Conservation (phyloP, 53 echinoderm and acorn worm species). For the Hippasteria phrygiana region DNA sequence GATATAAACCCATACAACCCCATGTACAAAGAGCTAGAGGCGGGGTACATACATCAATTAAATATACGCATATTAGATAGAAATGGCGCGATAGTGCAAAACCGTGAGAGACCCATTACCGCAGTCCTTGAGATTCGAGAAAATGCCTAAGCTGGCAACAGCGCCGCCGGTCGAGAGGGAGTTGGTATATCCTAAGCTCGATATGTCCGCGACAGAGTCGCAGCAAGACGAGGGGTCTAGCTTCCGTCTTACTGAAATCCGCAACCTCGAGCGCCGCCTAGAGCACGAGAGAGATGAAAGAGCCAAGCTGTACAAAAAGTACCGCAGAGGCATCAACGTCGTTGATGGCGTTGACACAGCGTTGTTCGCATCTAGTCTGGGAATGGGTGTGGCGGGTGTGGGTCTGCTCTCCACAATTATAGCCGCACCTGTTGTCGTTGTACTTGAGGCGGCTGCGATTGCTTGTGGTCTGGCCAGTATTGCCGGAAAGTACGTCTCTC, state of each 20-base stretch:
- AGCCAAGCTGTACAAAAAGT: constrained; percentile 43
- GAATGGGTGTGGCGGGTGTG: not conserved
- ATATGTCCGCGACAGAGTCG: not conserved
- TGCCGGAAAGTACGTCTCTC: constrained; percentile 19
- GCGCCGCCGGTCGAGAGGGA: constrained; percentile 3
- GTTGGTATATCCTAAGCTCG: constrained; percentile 3
- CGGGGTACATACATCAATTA: too few relatives aligned
- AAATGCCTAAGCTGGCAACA: constrained; percentile 7
- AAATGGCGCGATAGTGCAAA: constrained; percentile 13
- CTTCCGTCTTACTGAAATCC: not conserved
- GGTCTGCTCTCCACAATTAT: constrained; percentile 29
- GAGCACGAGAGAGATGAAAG: constrained; percentile 27
- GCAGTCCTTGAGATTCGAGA: constrained; percentile 21
- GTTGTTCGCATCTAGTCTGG: too few relatives aligned
- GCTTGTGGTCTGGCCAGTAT: constrained; percentile 36
- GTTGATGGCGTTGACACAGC: constrained; percentile 12
- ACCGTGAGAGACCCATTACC: not conserved
- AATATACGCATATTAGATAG: constrained; percentile 8
- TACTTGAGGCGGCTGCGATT: constrained; percentile 20
- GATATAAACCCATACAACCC: not conserved
- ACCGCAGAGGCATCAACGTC: constrained; percentile 27
- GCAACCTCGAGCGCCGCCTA: constrained; percentile 6
- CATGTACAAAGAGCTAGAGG: not conserved
- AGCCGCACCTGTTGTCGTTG: constrained; percentile 9
- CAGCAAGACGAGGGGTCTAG: not conserved